These are phyloP conservation scores for Lepus europaeus DNA, from an alignment of 2,113 vertebrate genomes.

Conservation along the genomic window DNA sequence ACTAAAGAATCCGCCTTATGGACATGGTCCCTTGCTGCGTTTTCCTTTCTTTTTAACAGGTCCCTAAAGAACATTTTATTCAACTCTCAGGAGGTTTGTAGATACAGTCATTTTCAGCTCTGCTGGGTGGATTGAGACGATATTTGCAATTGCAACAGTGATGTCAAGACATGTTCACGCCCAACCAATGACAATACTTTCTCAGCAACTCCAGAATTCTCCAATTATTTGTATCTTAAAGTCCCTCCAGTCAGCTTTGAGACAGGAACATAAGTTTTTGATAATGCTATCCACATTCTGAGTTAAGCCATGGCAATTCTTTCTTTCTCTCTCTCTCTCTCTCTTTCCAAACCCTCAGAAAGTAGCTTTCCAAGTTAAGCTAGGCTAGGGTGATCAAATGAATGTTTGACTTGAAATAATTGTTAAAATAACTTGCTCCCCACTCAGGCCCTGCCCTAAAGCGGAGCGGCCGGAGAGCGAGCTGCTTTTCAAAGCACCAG, in stretches of 20 bases:
- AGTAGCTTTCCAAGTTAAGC: conserved; percentile 77
- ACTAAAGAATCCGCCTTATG: conserved; percentile 62
- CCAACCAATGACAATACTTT: background rate
- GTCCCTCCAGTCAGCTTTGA: conserved; percentile 39
- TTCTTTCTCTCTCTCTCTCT: background rate
- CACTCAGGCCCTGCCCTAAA: background rate
- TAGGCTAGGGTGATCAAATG: conserved; percentile 57
- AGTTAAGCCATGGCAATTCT: conserved; percentile 47
- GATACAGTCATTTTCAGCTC: conserved; percentile 26
- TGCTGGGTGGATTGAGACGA: conserved; percentile 41
- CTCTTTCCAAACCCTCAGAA: conserved; percentile 46
- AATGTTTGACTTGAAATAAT: conserved; percentile 72
- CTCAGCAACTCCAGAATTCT: conserved; percentile 51
- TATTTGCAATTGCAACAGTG: background rate
- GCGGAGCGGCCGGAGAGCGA: background rate
- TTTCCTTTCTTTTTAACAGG: conserved; percentile 24
- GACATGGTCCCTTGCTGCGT: conserved; percentile 18
- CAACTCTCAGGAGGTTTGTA: background rate
- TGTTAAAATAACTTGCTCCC: conserved; percentile 63
- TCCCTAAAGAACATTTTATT: conserved; percentile 57
- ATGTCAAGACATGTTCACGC: background rate
- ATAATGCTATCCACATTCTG: conserved; percentile 70
- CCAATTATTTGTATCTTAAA: conserved; percentile 43
- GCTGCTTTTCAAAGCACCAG: background rate
- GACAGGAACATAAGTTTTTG: conserved; percentile 76